Evolutionary conservation across 2,113 vertebrate genomes (phyloP).

Genomic region (Daboia siamensis): DNA sequence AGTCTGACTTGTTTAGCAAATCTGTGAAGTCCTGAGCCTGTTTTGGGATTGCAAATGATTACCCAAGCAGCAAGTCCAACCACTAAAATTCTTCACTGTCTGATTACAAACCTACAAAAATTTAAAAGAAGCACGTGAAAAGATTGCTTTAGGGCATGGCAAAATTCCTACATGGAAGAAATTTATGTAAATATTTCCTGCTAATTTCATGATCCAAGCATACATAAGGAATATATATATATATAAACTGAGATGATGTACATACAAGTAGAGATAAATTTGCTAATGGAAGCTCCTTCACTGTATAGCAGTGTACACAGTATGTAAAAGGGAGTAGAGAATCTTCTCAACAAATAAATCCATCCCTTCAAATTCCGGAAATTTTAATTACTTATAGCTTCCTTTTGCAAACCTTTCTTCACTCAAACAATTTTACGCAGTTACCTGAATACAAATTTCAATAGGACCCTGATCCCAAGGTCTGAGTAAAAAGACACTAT

Average conservation of each 20-base stretch:
- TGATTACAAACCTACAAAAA: not conserved
- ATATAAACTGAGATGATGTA: not conserved
- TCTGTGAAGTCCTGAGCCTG: not conserved
- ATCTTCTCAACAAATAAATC: not conserved
- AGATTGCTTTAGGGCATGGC: not conserved
- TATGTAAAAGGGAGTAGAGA: not conserved
- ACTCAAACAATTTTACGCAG: not conserved
- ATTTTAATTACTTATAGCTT: not conserved
- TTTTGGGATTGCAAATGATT: slow-evolving; percentile 9
- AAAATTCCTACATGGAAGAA: not conserved
- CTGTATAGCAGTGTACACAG: not conserved
- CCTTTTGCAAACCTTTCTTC: not conserved
- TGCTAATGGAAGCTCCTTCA: not conserved
- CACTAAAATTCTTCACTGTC: not conserved
- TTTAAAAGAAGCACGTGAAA: not conserved
- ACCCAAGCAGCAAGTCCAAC: not conserved
- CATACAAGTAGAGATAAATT: not conserved
- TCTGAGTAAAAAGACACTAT: not conserved
- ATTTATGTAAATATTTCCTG: not conserved
- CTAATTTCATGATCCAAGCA: not conserved
- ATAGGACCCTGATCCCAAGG: not conserved
- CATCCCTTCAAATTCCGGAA: too few species aligned
- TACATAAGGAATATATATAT: not conserved
- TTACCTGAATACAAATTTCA: not conserved
- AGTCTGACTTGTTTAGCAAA: slow-evolving; percentile 15